Evolutionary conservation across 2,797 vertebrate species (phyloP).

Genomic region (Sebastes hopkinsi): DNA sequence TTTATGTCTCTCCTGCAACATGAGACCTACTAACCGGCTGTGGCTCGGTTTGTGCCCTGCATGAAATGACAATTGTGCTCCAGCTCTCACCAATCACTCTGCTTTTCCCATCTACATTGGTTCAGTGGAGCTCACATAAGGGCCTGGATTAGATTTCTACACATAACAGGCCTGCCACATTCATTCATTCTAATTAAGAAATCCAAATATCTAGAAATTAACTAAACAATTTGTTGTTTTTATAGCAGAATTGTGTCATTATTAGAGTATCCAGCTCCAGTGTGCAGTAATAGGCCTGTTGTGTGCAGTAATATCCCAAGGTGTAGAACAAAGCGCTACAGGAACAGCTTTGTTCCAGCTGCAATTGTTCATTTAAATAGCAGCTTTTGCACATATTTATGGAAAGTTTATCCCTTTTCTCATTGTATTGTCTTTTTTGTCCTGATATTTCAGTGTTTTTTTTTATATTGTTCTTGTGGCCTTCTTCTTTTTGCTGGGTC

Average conservation of each 20-base stretch:
- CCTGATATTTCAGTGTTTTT: too few species aligned
- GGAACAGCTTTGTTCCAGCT: too few species aligned
- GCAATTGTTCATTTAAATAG: too few species aligned
- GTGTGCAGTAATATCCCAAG: background rate
- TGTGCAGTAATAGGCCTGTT: background rate
- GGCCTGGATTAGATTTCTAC: background rate
- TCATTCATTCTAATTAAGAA: background rate
- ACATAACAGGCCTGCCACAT: background rate
- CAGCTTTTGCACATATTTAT: too few species aligned
- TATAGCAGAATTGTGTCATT: background rate
- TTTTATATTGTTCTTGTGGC: too few species aligned
- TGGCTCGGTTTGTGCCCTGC: background rate
- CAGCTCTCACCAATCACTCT: conserved; percentile 44
- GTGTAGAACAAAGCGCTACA: too few species aligned
- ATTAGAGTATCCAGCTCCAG: background rate
- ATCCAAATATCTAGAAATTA: background rate
- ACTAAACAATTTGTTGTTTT: background rate
- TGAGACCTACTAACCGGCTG: background rate
- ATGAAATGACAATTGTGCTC: conserved; percentile 36
- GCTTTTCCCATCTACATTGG: conserved; percentile 20
- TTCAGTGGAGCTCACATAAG: background rate
- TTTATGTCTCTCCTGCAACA: background rate
- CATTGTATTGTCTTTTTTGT: too few species aligned
- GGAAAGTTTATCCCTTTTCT: too few species aligned
- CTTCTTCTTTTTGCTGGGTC: too few species aligned